Evolutionary conservation across 2,888 invertebrate genomes (phyloP).

Genomic region (Cheilosia grossa): DNA sequence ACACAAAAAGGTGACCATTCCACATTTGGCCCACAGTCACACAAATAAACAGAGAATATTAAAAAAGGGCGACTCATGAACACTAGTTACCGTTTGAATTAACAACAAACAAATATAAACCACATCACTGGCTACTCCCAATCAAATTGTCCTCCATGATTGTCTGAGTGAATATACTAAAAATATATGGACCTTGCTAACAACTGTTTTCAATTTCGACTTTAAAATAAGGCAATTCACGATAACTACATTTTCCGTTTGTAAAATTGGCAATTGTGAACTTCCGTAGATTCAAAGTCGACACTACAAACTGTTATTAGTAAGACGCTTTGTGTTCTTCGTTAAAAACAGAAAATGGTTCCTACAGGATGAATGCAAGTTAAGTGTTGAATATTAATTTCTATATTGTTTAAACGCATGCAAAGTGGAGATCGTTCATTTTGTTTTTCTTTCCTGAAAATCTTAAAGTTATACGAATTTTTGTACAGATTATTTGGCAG

Average conservation of each 20-base stretch:
- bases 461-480: slow-evolving; percentile 36
- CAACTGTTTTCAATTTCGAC: too few species aligned
- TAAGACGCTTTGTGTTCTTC: neutral
- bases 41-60: too few species aligned
- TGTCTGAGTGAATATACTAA: slow-evolving; percentile 18
- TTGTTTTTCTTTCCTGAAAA: slow-evolving; percentile 19
- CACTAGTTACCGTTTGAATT: neutral
- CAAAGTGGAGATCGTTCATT: slow-evolving; percentile 14
- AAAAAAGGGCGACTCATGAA: neutral
- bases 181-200: neutral
- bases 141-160: slow-evolving; percentile 29
- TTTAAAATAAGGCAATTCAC: too few species aligned
- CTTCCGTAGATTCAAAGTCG: too few species aligned
- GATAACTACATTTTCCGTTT: too few species aligned
- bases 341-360: neutral
- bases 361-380: slow-evolving; percentile 12
- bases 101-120: neutral
- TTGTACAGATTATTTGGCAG: slow-evolving; percentile 72
- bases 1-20: too few species aligned
- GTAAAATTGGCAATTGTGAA: too few species aligned
- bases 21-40: too few species aligned
- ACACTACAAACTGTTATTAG: too few species aligned
- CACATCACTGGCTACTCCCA: neutral
- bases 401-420: slow-evolving; percentile 13
- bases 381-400: slow-evolving; percentile 8